Evolutionary conservation across 2,797 vertebrate genomes (phyloP).

Genomic region (Odontamblyopus rebecca): DNA sequence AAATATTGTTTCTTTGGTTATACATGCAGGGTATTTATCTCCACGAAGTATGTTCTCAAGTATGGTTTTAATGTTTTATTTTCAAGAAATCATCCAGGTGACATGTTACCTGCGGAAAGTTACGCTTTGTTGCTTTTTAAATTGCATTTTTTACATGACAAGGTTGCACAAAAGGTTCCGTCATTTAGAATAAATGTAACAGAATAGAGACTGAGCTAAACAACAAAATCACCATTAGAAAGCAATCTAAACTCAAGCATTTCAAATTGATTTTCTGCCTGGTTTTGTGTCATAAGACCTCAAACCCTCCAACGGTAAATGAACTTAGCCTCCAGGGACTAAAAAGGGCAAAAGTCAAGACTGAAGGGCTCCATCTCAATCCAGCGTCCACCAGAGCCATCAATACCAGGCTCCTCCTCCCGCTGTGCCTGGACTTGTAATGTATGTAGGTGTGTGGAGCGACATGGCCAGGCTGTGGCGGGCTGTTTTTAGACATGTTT

Average conservation of each 20-base stretch:
- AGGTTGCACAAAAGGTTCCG: background rate
- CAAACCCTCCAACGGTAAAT: conserved; percentile 3
- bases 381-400: conserved; percentile 27
- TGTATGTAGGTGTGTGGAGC: conserved; percentile 46
- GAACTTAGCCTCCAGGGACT: conserved; percentile 16
- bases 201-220: background rate
- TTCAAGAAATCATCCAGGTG: too few relatives aligned
- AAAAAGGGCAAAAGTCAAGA: conserved; percentile 45
- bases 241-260: conserved; percentile 3
- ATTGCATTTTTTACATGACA: too few relatives aligned
- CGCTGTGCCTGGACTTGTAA: conserved; percentile 15
- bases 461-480: conserved; percentile 28
- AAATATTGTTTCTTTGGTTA: too few relatives aligned
- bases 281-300: background rate
- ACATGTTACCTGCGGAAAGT: too few relatives aligned
- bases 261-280: conserved; percentile 9
- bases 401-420: conserved; percentile 31
- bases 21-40: too few relatives aligned
- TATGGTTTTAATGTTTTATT: too few relatives aligned
- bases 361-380: conserved; percentile 28
- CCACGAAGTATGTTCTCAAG: too few relatives aligned
- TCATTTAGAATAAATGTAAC: too few relatives aligned
- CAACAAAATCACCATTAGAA: background rate
- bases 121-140: too few relatives aligned
- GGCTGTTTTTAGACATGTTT: conserved; percentile 71